Evolutionary conservation across 2,888 invertebrate species (phyloP).

Genomic region (Miltochrista miniata): DNA sequence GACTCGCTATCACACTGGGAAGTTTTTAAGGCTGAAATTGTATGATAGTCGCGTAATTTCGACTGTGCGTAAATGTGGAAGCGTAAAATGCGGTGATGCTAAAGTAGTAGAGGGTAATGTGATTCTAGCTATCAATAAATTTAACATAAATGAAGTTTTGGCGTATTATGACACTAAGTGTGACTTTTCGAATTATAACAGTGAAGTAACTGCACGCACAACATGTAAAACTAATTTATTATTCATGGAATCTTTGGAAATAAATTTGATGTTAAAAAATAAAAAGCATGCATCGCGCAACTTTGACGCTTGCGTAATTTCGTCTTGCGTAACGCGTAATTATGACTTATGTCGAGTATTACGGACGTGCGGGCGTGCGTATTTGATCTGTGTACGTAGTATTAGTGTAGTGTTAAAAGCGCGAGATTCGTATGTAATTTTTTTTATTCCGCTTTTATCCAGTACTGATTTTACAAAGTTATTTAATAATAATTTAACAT

Average conservation of each 20-base stretch:
- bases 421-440: constrained; percentile 51
- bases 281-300: neutral
- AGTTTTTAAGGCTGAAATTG: constrained; percentile 13
- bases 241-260: constrained; percentile 1
- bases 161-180: neutral
- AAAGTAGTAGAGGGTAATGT: constrained; percentile 4
- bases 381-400: constrained; percentile 34
- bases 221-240: constrained; percentile 10
- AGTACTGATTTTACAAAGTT: constrained; percentile 62
- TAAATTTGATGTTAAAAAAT: neutral
- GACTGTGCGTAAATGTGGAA: constrained; percentile 7
- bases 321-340: constrained; percentile 15
- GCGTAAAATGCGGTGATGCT: constrained; percentile 4
- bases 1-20: constrained; percentile 6
- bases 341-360: constrained; percentile 18
- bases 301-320: constrained; percentile 6
- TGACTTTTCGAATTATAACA: constrained; percentile 1
- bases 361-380: constrained; percentile 37
- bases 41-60: constrained; percentile 10
- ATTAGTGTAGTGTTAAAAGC: constrained; percentile 46
- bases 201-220: constrained; percentile 7
- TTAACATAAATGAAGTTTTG: neutral
- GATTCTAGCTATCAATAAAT: constrained; percentile 9
- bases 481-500: constrained; percentile 47
- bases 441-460: constrained; percentile 62